Percentiles rank a stretch among this genome's conserved stretches.
Evolutionary conservation across 2,113 vertebrate species (phyloP).

Genomic region (Motacilla tschutschensis): DNA sequence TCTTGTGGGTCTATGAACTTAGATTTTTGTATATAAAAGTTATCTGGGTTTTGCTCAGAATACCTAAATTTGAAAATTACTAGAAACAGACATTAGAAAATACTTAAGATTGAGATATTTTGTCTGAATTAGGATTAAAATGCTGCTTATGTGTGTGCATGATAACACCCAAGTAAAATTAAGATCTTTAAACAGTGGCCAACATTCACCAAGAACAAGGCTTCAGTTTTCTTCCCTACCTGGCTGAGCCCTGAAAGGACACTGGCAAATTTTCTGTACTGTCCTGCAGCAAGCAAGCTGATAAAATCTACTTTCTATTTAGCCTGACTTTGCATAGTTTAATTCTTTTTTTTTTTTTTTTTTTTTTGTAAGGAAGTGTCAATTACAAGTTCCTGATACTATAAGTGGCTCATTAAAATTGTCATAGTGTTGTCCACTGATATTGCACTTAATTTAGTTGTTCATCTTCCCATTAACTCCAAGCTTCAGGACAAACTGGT

Average conservation of each 20-base stretch:
- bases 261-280: neutral
- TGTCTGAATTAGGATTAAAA: neutral
- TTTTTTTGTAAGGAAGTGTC: neutral
- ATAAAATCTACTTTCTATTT: neutral
- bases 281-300: neutral
- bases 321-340: neutral
- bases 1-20: neutral
- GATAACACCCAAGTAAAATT: neutral
- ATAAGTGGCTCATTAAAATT: neutral
- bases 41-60: neutral
- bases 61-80: neutral
- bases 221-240: neutral
- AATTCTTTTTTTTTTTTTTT: neutral
- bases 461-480: neutral
- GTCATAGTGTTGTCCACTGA: neutral
- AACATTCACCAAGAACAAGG: neutral
- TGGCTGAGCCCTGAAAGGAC: neutral
- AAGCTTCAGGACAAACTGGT: neutral
- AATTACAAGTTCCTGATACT: neutral
- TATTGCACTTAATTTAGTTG: neutral
- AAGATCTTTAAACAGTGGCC: neutral
- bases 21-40: neutral
- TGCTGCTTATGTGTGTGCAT: neutral
- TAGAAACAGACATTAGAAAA: neutral
- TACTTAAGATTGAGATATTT: neutral